Base-by-base conservation (phyloP, 2,797 vertebrate species). In the Neosilurus hyrtlii region DNA sequence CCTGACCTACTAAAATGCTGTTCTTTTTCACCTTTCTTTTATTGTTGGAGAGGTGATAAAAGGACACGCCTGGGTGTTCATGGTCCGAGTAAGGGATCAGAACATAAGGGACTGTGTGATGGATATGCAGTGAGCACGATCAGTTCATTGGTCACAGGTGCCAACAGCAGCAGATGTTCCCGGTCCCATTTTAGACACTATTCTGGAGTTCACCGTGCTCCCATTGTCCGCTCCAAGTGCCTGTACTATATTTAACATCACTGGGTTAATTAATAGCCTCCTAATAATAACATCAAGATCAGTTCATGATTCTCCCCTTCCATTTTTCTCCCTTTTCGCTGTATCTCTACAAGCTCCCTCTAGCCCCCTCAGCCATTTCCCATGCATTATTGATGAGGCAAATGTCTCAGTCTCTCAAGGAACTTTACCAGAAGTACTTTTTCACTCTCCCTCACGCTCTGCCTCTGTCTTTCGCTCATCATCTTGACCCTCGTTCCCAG, bases 241-340 rank as follows among this genome's bases (percentile, higher is more conserved):
- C 91, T 89, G 89, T 86, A 88, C 92, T 92, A 92, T 91, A 93
- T 92, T 92, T 94, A 89, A 93, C 90, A 92, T 88, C 85, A 87
- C 89, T 86, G 88, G 90, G 91, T 92, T 93, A 94, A 94, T 94
- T 94, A 93, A 92, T 94, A 92, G 90, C 78, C 71, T 89, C 89
- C 93, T 94, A 93, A 93, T 94, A 93, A 93, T 94, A 94, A 92
- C 92, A 91, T 89, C 81, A 87, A 84, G 86, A 89, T 88, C 87
- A 89, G 89, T 89, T 89, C 90, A 89, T 90, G 82, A 91, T 90
- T 83, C 79, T 89, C 84, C 90, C 75, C 89, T 73, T 65, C 68
- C 84, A 78, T 82, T 88, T 78, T 63, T 62, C 52, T 85, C 57
- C 70, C 71, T n/a, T 37, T 59, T 83, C 70, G 24, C 67, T 81